Percentiles rank a stretch among this genome's conserved stretches.
phyloP scores from a whole-genome alignment of 2,888 invertebrate species.

The Theodoxus fluviatilis region DNA sequence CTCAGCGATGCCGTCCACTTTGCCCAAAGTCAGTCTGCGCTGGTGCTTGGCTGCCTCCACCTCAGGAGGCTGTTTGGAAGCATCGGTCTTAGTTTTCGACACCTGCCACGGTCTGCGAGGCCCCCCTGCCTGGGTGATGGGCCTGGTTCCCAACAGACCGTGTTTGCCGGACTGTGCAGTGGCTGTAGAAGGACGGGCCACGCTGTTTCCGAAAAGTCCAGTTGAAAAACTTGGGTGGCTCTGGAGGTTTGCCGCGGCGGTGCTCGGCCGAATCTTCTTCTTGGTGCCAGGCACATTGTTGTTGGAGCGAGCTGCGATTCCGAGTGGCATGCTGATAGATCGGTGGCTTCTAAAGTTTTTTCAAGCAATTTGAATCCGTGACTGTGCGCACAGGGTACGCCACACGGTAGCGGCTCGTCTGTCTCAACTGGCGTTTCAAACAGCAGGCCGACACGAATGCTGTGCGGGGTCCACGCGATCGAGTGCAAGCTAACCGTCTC shows the following conservation, averaged over 20 bases:
- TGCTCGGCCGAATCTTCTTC: conserved; percentile 57
- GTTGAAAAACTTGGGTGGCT: conserved; percentile 56
- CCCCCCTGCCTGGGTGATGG: conserved; percentile 55
- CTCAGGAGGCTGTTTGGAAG: conserved; percentile 35
- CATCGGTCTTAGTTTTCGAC: conserved; percentile 33
- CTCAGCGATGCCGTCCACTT: conserved; percentile 55
- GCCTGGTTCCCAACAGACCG: conserved; percentile 37
- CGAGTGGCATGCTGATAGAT: no score
- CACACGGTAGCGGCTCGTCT: no score
- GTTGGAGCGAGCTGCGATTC: no score
- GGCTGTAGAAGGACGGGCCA: conserved; percentile 51
- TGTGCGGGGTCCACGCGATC: no score
- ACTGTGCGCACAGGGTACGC: no score
- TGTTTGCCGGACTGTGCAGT: conserved; percentile 30
- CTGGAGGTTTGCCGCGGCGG: conserved; percentile 61
- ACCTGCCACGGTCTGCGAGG: conserved; percentile 38
- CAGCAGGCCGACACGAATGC: no score
- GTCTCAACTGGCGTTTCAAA: no score
- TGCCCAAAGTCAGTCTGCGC: conserved; percentile 51
- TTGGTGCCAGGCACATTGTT: no score
- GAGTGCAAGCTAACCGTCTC: no score
- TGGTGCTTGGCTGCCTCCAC: conserved; percentile 47
- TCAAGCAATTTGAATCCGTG: no score
- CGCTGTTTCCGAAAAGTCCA: conserved; percentile 54
- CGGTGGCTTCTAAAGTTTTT: no score